Percentiles rank a stretch among this genome's conserved stretches.
Evolutionary conservation across 2,888 invertebrate species (phyloP).

Genomic region (Macrosoma leucophasiata): DNA sequence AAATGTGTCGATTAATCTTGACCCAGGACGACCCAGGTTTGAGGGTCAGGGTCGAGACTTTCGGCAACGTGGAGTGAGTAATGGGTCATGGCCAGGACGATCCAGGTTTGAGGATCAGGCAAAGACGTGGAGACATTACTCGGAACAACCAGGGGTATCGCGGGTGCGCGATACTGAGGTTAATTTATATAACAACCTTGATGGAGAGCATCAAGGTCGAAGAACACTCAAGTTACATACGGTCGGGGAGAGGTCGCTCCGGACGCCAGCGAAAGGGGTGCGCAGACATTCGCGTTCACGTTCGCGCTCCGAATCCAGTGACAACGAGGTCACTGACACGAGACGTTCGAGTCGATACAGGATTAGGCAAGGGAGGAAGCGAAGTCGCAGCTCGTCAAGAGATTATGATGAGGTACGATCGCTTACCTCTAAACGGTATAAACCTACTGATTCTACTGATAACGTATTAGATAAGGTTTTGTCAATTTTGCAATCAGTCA

Average conservation of each 20-base stretch:
- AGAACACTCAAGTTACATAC: slow-evolving; percentile 1
- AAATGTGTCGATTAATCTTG: not conserved
- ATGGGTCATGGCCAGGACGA: slow-evolving; percentile 2
- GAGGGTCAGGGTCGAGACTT: slow-evolving; percentile 1
- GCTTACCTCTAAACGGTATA: slow-evolving; percentile 1
- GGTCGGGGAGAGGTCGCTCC: slow-evolving; percentile 1
- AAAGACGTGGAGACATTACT: slow-evolving; percentile 1
- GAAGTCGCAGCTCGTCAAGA: not conserved
- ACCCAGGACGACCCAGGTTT: slow-evolving; percentile 3
- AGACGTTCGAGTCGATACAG: not conserved
- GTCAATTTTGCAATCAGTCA: slow-evolving; percentile 5
- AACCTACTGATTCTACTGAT: slow-evolving; percentile 1
- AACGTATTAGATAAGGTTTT: slow-evolving; percentile 1
- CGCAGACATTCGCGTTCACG: not conserved
- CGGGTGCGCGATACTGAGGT: slow-evolving; percentile 1
- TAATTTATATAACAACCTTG: not conserved
- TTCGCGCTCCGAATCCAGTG: not conserved
- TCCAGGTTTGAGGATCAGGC: slow-evolving; percentile 2
- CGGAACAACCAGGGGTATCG: slow-evolving; percentile 1
- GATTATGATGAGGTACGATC: not conserved
- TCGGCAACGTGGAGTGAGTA: slow-evolving; percentile 3
- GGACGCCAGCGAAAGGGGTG: slow-evolving; percentile 1
- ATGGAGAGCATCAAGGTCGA: slow-evolving; percentile 1
- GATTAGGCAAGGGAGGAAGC: slow-evolving; percentile 1
- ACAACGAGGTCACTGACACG: not conserved